A percentile compares a stretch with the other conserved stretches of the same genome.
Evolutionary conservation across 2,113 vertebrate species (phyloP).

Genomic region (Corythoichthys haematopterus): DNA sequence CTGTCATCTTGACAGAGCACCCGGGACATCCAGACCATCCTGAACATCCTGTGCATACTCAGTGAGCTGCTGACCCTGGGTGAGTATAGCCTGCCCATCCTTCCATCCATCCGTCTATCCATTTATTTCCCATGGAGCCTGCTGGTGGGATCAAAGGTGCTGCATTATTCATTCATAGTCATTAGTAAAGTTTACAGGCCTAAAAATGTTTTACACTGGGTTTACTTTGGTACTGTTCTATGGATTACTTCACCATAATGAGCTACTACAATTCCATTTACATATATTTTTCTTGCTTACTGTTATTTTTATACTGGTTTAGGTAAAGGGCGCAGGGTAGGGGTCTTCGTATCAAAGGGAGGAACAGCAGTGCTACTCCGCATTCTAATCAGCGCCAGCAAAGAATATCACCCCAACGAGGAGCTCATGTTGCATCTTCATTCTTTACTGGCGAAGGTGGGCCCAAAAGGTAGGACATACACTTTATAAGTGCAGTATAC

Average conservation of each 20-base stretch:
- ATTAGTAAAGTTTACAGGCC: not conserved
- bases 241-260: not conserved
- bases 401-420: conserved; percentile 80
- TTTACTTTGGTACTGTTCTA: not conserved
- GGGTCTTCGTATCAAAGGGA: conserved; percentile 85
- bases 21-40: conserved; percentile 83
- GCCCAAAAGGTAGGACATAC: conserved; percentile 82
- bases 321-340: conserved; percentile 85
- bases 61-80: conserved; percentile 86
- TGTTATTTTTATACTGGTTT: conserved; percentile 22
- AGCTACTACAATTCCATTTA: not conserved
- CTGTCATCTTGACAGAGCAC: conserved; percentile 74
- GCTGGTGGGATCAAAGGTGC: not conserved
- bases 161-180: not conserved
- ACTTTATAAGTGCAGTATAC: not conserved
- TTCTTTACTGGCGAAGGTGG: conserved; percentile 89
- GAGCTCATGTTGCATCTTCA: conserved; percentile 92
- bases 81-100: conserved; percentile 58
- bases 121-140: too few species aligned
- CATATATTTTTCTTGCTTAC: too few species aligned
- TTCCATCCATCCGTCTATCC: not conserved
- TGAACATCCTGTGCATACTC: conserved; percentile 90
- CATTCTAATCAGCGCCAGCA: conserved; percentile 80
- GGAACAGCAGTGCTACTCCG: conserved; percentile 87
- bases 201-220: not conserved